Base-by-base conservation (phyloP, 2,797 vertebrate genomes). In the Uromys caudimaculatus region DNA sequence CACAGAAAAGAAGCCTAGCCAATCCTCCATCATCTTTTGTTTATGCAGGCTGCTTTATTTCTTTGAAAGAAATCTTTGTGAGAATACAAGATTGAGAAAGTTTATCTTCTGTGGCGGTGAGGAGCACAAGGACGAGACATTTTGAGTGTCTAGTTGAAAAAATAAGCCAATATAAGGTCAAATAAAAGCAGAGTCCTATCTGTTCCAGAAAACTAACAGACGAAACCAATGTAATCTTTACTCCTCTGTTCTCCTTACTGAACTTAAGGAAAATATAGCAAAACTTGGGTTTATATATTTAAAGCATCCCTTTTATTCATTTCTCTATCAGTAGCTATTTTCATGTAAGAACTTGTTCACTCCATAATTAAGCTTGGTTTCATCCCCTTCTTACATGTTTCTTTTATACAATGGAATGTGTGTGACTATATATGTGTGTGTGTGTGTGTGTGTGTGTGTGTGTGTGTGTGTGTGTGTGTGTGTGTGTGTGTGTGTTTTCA, bases 131-230 rank as follows among this genome's bases (percentile, higher is more conserved):
- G 41, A 92, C 38, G 12, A 82, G 19, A 95, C 64, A 27, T 96
- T 97, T 96, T 96, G 87, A 96, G 93, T 52, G 91, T 95, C 87
- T 79, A 9, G 87, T 69, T 94, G 84, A 97, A n/a, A 96, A 90
- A 4, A 47, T 75, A 91, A 96, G 94, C 96, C 92, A 85, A 95
- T 96, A 93, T 60, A 93, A 92, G 76, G 84, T 96, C 93, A 96
- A 89, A 90, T 92, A 94, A 92, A 95, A 96, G 64, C 58, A 90
- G 56, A 12, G 17, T 6, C 16, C 50, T 60, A 93, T 94, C 82
- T n/a, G 29, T 29, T 94, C 16, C 84, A 94, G 81, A 44, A 95
- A 93, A 93, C 47, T 84, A 94, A 93, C 90, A 41, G 71, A 94
- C 85, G 87, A 81, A 89, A 83, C 10, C 62, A 91, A 60, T 77